phyloP scores from a whole-genome alignment of 2,797 vertebrate genomes.

The Serranus cabrilla region DNA sequence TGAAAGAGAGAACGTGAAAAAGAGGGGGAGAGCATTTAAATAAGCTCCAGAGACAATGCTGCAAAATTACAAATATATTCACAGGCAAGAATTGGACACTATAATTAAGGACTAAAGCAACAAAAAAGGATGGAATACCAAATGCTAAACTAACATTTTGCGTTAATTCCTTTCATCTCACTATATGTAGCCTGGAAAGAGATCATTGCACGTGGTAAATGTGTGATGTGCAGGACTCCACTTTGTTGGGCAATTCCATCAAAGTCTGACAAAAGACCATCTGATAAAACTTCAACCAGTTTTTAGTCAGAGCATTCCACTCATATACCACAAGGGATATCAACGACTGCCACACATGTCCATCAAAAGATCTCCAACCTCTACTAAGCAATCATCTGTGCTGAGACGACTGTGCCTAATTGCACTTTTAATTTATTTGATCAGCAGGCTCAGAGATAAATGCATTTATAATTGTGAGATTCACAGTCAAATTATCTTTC shows the following conservation, averaged over 20 bases:
- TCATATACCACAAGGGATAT: constrained; percentile 7
- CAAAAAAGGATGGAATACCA: background rate
- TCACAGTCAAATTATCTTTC: constrained; percentile 29
- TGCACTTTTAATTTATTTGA: constrained; percentile 56
- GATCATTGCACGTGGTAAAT: background rate
- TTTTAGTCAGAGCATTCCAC: constrained; percentile 5
- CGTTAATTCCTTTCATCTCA: background rate
- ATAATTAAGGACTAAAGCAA: background rate
- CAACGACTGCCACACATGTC: background rate
- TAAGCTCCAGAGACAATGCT: background rate
- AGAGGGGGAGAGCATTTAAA: background rate
- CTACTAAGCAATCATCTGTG: constrained; percentile 38
- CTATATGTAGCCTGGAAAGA: background rate
- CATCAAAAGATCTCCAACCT: constrained; percentile 23
- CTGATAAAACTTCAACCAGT: constrained; percentile 1
- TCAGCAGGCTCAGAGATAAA: constrained; percentile 51
- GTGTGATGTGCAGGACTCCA: background rate
- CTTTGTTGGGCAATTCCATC: constrained; percentile 1
- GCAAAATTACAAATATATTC: background rate
- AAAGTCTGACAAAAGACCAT: constrained; percentile 2
- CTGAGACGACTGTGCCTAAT: constrained; percentile 27
- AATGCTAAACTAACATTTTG: background rate
- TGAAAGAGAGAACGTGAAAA: background rate
- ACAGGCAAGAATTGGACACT: background rate
- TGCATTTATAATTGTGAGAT: constrained; percentile 40